Evolutionary conservation across 1,140 invertebrate species (phyloP).

Genomic region (Phocides pigmalion): DNA sequence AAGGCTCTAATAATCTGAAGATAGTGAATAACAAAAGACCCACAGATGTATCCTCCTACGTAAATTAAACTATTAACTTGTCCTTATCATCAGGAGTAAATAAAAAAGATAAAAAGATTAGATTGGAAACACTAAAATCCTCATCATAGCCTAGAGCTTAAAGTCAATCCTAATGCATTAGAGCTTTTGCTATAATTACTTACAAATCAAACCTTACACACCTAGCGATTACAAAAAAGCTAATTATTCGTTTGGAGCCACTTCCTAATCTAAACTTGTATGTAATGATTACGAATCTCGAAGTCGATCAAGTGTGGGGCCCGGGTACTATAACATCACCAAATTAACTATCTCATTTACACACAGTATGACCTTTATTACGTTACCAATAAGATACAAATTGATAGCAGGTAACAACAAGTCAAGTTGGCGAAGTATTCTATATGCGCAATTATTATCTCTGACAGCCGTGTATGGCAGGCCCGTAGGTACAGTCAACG

Average conservation of each 20-base stretch:
- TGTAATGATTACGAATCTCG: conserved; percentile 72
- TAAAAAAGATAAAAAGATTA: background rate
- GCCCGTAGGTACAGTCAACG: conserved; percentile 58
- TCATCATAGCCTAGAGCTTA: background rate
- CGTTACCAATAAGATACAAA: conserved; percentile 40
- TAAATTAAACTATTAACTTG: background rate
- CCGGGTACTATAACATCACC: conserved; percentile 56
- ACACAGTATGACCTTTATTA: conserved; percentile 34
- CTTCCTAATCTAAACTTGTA: conserved; percentile 59
- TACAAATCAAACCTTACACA: conserved; percentile 21
- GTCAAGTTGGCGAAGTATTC: conserved; percentile 60
- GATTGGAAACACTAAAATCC: background rate
- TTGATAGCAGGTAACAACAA: conserved; percentile 38
- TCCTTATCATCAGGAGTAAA: background rate
- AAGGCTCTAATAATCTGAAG: background rate
- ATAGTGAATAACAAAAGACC: background rate
- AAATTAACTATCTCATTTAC: conserved; percentile 39
- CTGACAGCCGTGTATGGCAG: conserved; percentile 72
- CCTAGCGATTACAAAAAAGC: conserved; percentile 39
- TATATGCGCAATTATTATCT: conserved; percentile 80
- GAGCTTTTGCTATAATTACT: conserved; percentile 15
- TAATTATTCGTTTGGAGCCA: conserved; percentile 58
- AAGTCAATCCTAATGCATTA: background rate
- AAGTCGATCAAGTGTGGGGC: conserved; percentile 72
- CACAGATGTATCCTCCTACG: background rate